Evolutionary conservation across 2,113 vertebrate genomes (phyloP), one percentile per base, ranked within the genome.

Genomic region (Zosterops pallidus): DNA sequence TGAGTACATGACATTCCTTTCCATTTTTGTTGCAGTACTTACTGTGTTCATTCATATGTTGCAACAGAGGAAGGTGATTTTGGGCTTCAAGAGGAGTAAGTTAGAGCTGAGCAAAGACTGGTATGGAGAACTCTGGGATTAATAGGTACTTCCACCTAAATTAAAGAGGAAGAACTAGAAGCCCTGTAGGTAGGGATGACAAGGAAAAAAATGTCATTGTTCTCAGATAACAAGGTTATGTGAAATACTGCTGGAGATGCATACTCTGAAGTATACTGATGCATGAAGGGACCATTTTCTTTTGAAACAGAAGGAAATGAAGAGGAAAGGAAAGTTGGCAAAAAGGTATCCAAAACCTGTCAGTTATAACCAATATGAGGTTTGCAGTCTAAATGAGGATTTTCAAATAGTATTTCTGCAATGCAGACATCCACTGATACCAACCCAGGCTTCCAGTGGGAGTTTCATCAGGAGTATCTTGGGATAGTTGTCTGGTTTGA

Each of bases 21-120:
- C 60, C 37, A 69, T 87, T 90, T 90, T 70, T 80, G 17, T 95
- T 92, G 88, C 82, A 86, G 68, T 92, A 62, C 28, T 85, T 94
- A 49, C 41, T 77, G 67, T 65, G 70, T 88, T 95, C 50, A 75
- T 67, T 93, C 79, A 94, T 12, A 28, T 83, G 83, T 67, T 94
- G 75, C 85, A 95, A 79, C 75, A 95, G 82, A 83, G 85, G 75
- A 70, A 37, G 82, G 76, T 88, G 71, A 69, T 86, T 88, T 88
- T 94, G 39, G 63, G 72, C 75, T 86, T 94, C 75, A 53, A 77
- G 63, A 83, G 70, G 39, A 89, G 44, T 84, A 85, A 93, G 65
- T 82, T 68, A 84, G 82, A 93, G 41, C 74, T 65, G 67, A 94
- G 67, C 67, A 86, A 59, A 74, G 63, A 79, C 67, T 42, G 37